A percentile compares a stretch with the other conserved stretches of the same genome.
These are phyloP conservation scores for Paragorgia papillata DNA, from an alignment of 92 coral and sea anemone genomes.

Conservation along the genomic window DNA sequence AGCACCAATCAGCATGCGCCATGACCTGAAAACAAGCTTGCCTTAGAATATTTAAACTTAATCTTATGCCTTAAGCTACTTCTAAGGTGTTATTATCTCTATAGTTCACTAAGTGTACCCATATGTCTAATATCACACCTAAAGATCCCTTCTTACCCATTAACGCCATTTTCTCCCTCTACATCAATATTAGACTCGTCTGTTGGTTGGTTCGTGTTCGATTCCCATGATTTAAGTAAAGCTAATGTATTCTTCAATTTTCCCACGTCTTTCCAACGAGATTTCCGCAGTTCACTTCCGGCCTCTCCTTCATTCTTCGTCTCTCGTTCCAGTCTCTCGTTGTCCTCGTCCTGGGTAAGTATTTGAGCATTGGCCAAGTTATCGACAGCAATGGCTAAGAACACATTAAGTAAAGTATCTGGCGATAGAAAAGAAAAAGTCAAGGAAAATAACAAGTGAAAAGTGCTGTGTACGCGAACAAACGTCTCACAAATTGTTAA, in stretches of 20 bases:
- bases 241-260: conserved; percentile 16
- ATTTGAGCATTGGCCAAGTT: conserved; percentile 97
- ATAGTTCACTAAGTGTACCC: too few species aligned
- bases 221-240: conserved; percentile 3
- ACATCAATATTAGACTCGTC: conserved; percentile 42
- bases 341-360: conserved; percentile 91
- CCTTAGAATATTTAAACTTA: too few species aligned
- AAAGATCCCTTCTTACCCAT: conserved; percentile 19
- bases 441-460: too few species aligned
- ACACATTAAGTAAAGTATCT: conserved; percentile 95
- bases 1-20: too few species aligned
- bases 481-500: too few species aligned
- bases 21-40: too few species aligned
- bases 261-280: conserved; percentile 26
- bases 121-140: too few species aligned
- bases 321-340: conserved; percentile 69
- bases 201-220: conserved; percentile 11
- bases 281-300: conserved; percentile 17
- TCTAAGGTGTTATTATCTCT: too few species aligned
- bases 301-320: conserved; percentile 55
- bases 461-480: too few species aligned
- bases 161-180: conserved; percentile 40
- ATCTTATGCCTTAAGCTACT: too few species aligned
- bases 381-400: conserved; percentile 99
- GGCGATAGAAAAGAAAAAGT: background rate